Conservation (phyloP, 2,113 vertebrate species). For the Empidonax traillii region DNA sequence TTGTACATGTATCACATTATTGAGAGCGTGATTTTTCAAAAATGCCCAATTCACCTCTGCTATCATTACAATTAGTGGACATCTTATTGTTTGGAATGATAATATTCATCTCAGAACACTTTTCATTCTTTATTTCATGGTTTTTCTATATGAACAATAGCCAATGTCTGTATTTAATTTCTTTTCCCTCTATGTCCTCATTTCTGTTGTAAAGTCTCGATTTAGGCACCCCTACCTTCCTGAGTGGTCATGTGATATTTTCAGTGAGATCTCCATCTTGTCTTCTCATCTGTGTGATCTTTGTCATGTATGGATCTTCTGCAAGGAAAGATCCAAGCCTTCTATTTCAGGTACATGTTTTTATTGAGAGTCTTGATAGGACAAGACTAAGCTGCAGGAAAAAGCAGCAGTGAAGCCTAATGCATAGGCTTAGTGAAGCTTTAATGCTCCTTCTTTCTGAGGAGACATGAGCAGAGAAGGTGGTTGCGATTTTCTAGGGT, state of each 20-base stretch:
- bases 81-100: neutral
- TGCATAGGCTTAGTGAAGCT: slow-evolving; percentile 8
- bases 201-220: neutral
- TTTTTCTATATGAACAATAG: neutral
- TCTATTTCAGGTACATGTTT: neutral
- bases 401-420: neutral
- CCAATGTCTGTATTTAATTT: neutral
- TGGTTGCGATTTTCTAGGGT: slow-evolving; percentile 3
- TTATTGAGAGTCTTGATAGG: neutral
- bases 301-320: neutral
- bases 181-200: neutral
- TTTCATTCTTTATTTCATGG: neutral
- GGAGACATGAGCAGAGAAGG: neutral
- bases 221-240: fast-evolving
- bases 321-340: neutral
- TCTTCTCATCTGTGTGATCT: neutral
- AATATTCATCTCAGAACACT: neutral
- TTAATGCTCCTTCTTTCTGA: neutral
- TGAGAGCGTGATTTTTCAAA: neutral
- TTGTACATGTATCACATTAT: neutral
- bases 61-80: neutral
- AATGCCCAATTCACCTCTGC: neutral
- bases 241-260: neutral
- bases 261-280: neutral
- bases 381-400: neutral